Evolutionary conservation across 2,888 invertebrate genomes (phyloP).

Genomic region (Drosophila mulleri): DNA sequence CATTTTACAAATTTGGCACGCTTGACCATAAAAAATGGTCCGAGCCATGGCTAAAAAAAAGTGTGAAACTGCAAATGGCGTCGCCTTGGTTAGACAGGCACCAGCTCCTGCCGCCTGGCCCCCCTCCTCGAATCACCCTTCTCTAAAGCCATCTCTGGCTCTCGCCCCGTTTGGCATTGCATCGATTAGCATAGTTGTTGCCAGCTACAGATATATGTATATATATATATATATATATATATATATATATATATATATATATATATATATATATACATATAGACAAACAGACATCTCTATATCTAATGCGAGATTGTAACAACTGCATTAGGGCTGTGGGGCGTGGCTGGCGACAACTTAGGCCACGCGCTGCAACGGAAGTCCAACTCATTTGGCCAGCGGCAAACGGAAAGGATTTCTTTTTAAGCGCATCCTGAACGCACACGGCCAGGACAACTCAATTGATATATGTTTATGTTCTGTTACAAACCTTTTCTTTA

Average conservation of each 20-base stretch:
- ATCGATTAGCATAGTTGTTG: conserved; percentile 76
- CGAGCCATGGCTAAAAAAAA: conserved; percentile 65
- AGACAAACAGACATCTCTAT: conserved; percentile 1
- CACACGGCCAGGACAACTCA: conserved; percentile 69
- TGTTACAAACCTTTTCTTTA: not conserved
- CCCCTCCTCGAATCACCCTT: not conserved
- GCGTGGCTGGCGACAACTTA: conserved; percentile 50
- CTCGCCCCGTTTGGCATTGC: conserved; percentile 68
- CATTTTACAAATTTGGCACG: conserved; percentile 80
- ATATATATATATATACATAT: conserved; percentile 17
- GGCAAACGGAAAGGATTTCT: conserved; percentile 76
- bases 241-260: not conserved
- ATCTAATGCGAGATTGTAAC: conserved; percentile 36
- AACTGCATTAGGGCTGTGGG: conserved; percentile 68
- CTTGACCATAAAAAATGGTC: conserved; percentile 78
- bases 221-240: conserved; percentile 19
- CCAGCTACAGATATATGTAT: conserved; percentile 40
- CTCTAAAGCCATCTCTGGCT: conserved; percentile 52
- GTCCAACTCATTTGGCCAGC: conserved; percentile 77
- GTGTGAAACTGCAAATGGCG: conserved; percentile 80
- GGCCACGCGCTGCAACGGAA: conserved; percentile 77
- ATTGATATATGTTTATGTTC: conserved; percentile 54
- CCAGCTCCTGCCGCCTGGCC: not conserved
- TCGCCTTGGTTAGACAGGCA: conserved; percentile 73
- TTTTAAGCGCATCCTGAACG: conserved; percentile 78